Evolutionary conservation across 2,888 invertebrate species (phyloP).

Genomic region (Dicranocentrus wangi): DNA sequence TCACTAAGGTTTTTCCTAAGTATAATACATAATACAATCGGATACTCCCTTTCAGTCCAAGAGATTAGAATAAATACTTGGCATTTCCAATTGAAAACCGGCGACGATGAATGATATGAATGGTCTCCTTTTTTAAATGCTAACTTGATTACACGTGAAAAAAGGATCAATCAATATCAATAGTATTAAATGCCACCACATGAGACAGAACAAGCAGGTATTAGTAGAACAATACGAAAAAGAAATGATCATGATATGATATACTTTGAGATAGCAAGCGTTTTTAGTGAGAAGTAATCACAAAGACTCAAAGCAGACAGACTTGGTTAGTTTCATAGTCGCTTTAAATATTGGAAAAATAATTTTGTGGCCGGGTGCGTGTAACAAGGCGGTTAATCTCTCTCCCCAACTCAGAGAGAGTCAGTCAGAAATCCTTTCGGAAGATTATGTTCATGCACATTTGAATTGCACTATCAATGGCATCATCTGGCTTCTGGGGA

Average conservation of each 20-base stretch:
- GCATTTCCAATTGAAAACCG: neutral
- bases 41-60: slow-evolving; percentile 30
- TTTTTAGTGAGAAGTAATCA: too few species aligned
- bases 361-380: too few species aligned
- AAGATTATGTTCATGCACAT: slow-evolving; percentile 50
- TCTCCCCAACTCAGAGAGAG: too few species aligned
- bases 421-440: slow-evolving; percentile 50
- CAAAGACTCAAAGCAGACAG: too few species aligned
- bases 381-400: slow-evolving; percentile 50
- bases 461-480: slow-evolving; percentile 66
- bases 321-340: too few species aligned
- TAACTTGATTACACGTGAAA: neutral
- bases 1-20: neutral
- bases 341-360: too few species aligned
- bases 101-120: slow-evolving; percentile 32
- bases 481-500: slow-evolving; percentile 70
- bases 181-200: slow-evolving; percentile 1
- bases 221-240: neutral
- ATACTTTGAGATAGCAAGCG: too few species aligned
- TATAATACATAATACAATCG: neutral
- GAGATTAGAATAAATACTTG: slow-evolving; percentile 34
- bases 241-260: neutral
- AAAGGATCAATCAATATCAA: neutral
- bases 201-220: neutral
- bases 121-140: neutral